These are phyloP conservation scores for Cheiracanthium punctorium DNA, from an alignment of 2,888 invertebrate genomes.

Conservation along the genomic window DNA sequence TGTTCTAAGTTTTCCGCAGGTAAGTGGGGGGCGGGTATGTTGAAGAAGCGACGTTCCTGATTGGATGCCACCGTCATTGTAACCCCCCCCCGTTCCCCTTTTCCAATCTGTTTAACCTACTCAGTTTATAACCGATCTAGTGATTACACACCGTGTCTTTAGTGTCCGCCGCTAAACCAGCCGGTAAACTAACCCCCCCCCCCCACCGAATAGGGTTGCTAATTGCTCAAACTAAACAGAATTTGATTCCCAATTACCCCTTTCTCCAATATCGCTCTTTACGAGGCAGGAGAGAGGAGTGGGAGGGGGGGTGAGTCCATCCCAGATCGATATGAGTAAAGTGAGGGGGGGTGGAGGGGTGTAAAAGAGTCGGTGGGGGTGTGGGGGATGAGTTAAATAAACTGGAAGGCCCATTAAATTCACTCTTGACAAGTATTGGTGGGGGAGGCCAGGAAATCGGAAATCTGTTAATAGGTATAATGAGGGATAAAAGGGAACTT, in stretches of 20 bases:
- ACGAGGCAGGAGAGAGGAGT: neutral
- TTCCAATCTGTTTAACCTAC: conserved; percentile 22
- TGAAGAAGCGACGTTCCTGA: conserved; percentile 64
- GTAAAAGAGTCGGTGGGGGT: too few relatives aligned
- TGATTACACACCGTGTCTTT: conserved; percentile 64
- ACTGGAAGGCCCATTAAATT: conserved; percentile 57
- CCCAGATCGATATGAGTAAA: conserved; percentile 49
- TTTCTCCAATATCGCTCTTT: neutral
- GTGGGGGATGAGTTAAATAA: conserved; percentile 39
- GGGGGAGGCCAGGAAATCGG: conserved; percentile 48
- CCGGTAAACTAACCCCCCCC: conserved; percentile 31
- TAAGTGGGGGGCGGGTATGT: conserved; percentile 41
- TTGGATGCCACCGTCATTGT: conserved; percentile 38
- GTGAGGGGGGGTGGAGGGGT: conserved; percentile 18
- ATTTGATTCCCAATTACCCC: conserved; percentile 67
- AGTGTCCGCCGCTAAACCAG: conserved; percentile 62
- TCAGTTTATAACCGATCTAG: conserved; percentile 60
- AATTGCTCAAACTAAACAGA: conserved; percentile 67
- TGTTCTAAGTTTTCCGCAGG: conserved; percentile 66
- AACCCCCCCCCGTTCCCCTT: neutral
- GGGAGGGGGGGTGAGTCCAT: conserved; percentile 31
- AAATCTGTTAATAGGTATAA: conserved; percentile 66
- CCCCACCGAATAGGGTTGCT: conserved; percentile 44
- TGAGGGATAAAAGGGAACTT: conserved; percentile 63
- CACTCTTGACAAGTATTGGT: conserved; percentile 63